phyloP scores from a whole-genome alignment of 2,797 vertebrate genomes.

The Astyanax mexicanus region DNA sequence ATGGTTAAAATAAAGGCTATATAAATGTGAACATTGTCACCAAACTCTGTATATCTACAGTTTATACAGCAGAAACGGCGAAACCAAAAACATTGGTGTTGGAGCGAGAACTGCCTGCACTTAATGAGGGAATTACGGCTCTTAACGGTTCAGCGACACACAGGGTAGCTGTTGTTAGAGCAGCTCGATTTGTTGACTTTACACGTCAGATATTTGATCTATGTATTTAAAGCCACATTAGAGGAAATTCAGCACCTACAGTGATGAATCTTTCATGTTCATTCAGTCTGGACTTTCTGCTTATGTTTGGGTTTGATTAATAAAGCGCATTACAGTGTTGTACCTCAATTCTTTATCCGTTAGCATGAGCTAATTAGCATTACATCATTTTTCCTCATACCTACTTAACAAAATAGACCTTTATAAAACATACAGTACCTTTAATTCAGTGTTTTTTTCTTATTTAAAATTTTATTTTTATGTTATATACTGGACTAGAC shows the following conservation, averaged over 20 bases:
- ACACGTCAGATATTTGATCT: slow-evolving; percentile 44
- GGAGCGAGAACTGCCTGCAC: slow-evolving; percentile 4
- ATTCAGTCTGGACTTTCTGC: slow-evolving; percentile 20
- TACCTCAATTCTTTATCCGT: slow-evolving; percentile 24
- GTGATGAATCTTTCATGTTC: slow-evolving; percentile 29
- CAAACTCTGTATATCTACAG: background rate
- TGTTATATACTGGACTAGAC: too few species aligned
- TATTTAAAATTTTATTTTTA: too few species aligned
- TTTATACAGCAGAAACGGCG: slow-evolving; percentile 10
- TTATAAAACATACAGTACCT: slow-evolving; percentile 11
- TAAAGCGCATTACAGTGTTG: slow-evolving; percentile 24
- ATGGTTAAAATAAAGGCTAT: too few species aligned
- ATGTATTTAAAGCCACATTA: slow-evolving; percentile 28
- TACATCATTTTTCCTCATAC: slow-evolving; percentile 20
- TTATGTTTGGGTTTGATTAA: slow-evolving; percentile 35
- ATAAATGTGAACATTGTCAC: slow-evolving; percentile 3
- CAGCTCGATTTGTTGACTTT: slow-evolving; percentile 43
- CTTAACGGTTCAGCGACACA: slow-evolving; percentile 19
- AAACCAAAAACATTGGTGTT: background rate
- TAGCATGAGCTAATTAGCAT: slow-evolving; percentile 27
- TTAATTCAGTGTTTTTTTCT: too few species aligned
- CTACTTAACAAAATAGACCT: background rate
- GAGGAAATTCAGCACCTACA: slow-evolving; percentile 25
- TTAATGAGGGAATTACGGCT: slow-evolving; percentile 34
- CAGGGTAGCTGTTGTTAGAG: slow-evolving; percentile 40